phyloP scores from a whole-genome alignment of 1,140 invertebrate species.

The Tetraneura akinire region DNA sequence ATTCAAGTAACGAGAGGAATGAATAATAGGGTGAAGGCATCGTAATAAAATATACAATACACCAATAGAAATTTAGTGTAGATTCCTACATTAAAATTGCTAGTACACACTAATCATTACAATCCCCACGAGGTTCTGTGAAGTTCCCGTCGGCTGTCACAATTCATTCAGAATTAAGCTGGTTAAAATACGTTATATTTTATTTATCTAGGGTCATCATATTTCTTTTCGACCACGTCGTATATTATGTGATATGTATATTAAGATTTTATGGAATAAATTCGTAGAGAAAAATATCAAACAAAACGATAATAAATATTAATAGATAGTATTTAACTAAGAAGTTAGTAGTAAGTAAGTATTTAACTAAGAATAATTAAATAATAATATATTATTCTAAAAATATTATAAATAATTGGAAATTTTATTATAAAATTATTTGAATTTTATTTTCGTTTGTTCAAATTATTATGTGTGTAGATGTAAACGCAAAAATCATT shows the following conservation, averaged over 20 bases:
- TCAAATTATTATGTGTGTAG: too few relatives aligned
- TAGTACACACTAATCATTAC: neutral
- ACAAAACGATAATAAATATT: too few relatives aligned
- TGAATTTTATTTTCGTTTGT: too few relatives aligned
- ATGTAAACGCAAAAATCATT: too few relatives aligned
- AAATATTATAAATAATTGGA: too few relatives aligned
- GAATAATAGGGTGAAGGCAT: neutral
- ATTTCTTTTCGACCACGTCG: neutral
- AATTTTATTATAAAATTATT: too few relatives aligned
- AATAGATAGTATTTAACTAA: too few relatives aligned
- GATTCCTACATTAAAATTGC: neutral
- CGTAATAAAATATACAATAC: neutral
- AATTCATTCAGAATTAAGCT: neutral
- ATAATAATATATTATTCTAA: too few relatives aligned
- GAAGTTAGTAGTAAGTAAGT: too few relatives aligned
- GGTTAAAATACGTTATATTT: neutral
- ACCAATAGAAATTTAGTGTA: neutral
- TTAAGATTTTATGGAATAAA: too few relatives aligned
- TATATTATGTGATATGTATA: neutral
- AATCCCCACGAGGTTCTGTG: neutral
- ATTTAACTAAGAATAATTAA: too few relatives aligned
- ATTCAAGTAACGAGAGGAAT: too few relatives aligned
- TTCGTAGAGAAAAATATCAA: neutral
- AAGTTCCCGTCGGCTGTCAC: slow-evolving; percentile 11
- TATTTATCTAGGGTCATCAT: slow-evolving; percentile 1